These are phyloP conservation scores for Paralichthys olivaceus DNA, from an alignment of 2,113 vertebrate genomes.

Conservation along the genomic window DNA sequence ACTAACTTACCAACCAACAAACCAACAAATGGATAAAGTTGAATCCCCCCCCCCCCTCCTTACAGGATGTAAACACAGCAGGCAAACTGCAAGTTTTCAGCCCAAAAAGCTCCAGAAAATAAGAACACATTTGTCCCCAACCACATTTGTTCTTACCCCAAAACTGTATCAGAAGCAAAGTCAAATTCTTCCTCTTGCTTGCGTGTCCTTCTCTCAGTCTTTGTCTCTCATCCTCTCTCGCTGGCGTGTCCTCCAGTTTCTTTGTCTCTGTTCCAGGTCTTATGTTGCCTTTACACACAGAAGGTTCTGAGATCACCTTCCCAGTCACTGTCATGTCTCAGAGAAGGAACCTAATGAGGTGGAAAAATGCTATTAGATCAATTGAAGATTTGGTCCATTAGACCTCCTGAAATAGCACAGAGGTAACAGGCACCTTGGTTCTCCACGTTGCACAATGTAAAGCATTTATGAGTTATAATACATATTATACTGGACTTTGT, in stretches of 20 bases:
- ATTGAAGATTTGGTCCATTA: not conserved
- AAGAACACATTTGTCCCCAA: too few relatives aligned
- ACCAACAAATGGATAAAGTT: too few relatives aligned
- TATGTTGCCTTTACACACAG: not conserved
- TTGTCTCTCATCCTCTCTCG: too few relatives aligned
- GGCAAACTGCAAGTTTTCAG: too few relatives aligned
- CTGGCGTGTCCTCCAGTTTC: not conserved
- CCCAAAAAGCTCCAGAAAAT: too few relatives aligned
- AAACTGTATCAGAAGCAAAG: too few relatives aligned
- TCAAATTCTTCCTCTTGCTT: too few relatives aligned
- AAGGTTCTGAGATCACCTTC: not conserved
- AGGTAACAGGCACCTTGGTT: not conserved
- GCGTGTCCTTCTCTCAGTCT: too few relatives aligned
- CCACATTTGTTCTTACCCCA: too few relatives aligned
- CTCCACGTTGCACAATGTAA: not conserved
- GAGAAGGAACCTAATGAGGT: not conserved
- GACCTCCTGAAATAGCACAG: not conserved
- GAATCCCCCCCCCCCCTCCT: too few relatives aligned
- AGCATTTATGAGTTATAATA: not conserved
- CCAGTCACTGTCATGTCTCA: not conserved
- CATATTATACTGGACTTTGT: not conserved
- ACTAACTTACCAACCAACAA: too few relatives aligned
- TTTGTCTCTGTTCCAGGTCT: not conserved
- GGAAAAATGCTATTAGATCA: not conserved
- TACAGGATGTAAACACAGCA: too few relatives aligned